Base-by-base conservation (phyloP, 2,888 invertebrate species). In the Parnassius mnemosyne region DNA sequence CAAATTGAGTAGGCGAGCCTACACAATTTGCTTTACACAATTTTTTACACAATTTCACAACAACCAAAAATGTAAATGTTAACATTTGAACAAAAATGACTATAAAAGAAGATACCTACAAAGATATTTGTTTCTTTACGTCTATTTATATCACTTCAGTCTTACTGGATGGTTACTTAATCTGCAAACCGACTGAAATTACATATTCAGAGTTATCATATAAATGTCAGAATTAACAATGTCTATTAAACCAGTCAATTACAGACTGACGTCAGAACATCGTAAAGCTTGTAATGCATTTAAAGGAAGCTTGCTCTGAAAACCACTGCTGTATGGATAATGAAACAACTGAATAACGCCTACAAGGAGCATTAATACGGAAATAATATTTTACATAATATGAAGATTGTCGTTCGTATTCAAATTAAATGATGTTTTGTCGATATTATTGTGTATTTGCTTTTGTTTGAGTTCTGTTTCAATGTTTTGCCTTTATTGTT, bases 321-420 rank as follows among this genome's bases (percentile, higher is more conserved):
- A 58, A 53, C 53, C 54, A 53, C 50, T 58, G 53, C 9, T 42
- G 53, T 34, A 25, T 50, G 53, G 50, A 44, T 13, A 58, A 58
- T 58, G 53, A 54, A 62, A 62, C 62, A 58, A 62, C 50, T 41
- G 47, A 43, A 57, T 57, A 49, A 53, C 57, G 61, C 53, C 54
- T 54, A 58, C 57, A n/a, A 50, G 25, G 57, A 54, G 0, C 34
- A 57, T 53, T 53, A 60, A 57, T 34, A 53, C 57, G 57, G 53
- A 62, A 62, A 62, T 62, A 47, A 25, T 53, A 54, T 62, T 62
- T 62, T 62, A 50, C 62, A 54, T 57, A 62, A 58, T 57, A 42
- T 20, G 52, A 51, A 13, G 53, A 41, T 53, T 53, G 57, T 58
- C 53, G 53, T 53, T 62, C 53, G 12, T 57, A 53, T 57, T 57